phyloP scores from a whole-genome alignment of 2,113 vertebrate species.

The Pogona vitticeps region DNA sequence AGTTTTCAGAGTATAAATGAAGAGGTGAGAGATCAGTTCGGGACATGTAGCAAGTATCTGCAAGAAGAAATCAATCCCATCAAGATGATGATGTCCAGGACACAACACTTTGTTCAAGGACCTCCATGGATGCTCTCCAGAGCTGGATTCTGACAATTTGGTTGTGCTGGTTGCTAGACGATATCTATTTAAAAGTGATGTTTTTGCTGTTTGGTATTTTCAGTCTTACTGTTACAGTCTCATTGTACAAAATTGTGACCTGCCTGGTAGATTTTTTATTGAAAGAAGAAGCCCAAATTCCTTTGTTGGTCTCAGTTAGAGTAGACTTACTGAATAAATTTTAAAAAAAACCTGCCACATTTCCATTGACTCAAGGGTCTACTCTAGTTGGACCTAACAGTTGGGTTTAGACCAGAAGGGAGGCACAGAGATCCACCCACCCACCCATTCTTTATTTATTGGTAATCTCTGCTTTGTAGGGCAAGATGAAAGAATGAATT shows the following conservation, averaged over 20 bases:
- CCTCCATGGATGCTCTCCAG: background rate
- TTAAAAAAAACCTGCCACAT: too few relatives aligned
- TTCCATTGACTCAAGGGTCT: too few relatives aligned
- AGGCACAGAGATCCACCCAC: background rate
- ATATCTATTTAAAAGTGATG: background rate
- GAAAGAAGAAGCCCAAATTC: background rate
- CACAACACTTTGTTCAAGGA: background rate
- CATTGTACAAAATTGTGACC: background rate
- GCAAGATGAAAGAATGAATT: background rate
- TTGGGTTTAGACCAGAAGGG: background rate
- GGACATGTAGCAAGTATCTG: background rate
- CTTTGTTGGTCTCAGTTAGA: too few relatives aligned
- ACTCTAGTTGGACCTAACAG: too few relatives aligned
- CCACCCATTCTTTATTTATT: background rate
- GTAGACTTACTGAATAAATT: too few relatives aligned
- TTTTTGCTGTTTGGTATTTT: background rate
- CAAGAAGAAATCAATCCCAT: background rate
- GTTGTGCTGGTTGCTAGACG: background rate
- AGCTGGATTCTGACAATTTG: background rate
- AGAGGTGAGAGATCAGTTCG: background rate
- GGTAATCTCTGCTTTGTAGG: background rate
- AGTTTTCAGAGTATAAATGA: background rate
- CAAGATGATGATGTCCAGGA: background rate
- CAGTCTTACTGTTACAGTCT: background rate
- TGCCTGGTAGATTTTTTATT: background rate